Evolutionary conservation across 2,888 invertebrate genomes (phyloP), one percentile per base, ranked within the genome.

Genomic region (Pristionchus exspectatus): DNA sequence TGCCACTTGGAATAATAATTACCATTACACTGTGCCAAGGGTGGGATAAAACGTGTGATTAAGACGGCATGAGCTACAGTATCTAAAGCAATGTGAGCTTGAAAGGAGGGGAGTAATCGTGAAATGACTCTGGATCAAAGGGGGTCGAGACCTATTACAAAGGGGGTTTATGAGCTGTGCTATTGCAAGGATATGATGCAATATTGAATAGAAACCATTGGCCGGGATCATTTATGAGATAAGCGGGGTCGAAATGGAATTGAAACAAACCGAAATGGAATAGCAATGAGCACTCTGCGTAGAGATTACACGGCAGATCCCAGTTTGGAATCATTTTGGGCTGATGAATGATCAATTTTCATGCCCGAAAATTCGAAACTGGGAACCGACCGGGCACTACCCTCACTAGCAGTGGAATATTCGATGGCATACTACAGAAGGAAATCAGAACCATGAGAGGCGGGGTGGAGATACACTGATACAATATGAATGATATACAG

Each of bases 101-200:
- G 44, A 54, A 81, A 81, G 77, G 21, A 50, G 12, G n/a, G 27
- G 21, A 24, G 50, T 16, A 54, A 81, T 81, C 81, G 81, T 54
- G 81, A 81, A 81, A 81, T 81, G 81, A 81, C 81, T 81, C 81
- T n/a, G 38, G 27, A 27, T 44, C 44, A 50, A 38, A 27, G 12
- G 10, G 27, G 50, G 50, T 24, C 4, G 81, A 81, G 81, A 81
- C 50, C 50, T 50, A 27, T 81, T 44, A 21, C n/a, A 56, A 72
- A 24, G 74, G 27, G n/a, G 44, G 44, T 44, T 50, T 81, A 81
- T 81, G 81, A 81, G 81, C 81, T 81, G 81, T 27, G 81, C 50
- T 81, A 50, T 81, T 50, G 50, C 81, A 33, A 18, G 38, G 81
- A 81, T 81, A 81, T 81, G 81, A 81, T 81, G 81, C 81, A 81